phyloP scores from a whole-genome alignment of 2,888 invertebrate species.

The Ariolimax columbianus region DNA sequence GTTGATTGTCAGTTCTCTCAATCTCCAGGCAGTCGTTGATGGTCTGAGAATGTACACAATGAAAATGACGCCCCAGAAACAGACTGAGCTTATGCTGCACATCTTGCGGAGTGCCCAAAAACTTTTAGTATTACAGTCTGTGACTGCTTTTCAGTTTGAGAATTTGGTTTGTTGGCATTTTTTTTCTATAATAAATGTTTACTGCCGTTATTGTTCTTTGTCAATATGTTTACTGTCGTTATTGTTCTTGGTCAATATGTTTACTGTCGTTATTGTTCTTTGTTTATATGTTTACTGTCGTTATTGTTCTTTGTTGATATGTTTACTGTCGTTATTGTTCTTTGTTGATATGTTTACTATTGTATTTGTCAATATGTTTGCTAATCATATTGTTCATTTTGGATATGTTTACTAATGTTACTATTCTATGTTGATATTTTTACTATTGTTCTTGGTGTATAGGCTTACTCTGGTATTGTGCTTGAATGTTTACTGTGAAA shows the following conservation, averaged over 20 bases:
- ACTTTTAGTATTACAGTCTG: conserved; percentile 12
- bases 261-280: not conserved
- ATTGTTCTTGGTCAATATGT: not conserved
- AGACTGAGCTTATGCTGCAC: not conserved
- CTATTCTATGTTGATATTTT: not conserved
- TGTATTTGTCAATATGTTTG: not conserved
- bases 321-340: not conserved
- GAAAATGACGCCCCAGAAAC: conserved; percentile 6
- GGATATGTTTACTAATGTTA: no score
- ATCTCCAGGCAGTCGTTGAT: conserved; percentile 29
- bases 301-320: not conserved
- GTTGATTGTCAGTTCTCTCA: no score
- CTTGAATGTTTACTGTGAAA: no score
- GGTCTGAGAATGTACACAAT: not conserved
- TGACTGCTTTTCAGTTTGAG: conserved; percentile 38
- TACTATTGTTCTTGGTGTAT: not conserved
- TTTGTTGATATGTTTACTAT: no score
- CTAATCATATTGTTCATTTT: not conserved
- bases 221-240: not conserved
- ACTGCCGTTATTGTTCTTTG: not conserved
- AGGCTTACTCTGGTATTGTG: no score
- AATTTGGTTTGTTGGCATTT: conserved; percentile 9
- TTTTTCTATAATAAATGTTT: not conserved
- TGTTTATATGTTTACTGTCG: not conserved
- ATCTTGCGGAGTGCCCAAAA: conserved; percentile 6